These are phyloP conservation scores for Buathra laborator DNA, from an alignment of 2,888 invertebrate genomes.

Conservation along the genomic window DNA sequence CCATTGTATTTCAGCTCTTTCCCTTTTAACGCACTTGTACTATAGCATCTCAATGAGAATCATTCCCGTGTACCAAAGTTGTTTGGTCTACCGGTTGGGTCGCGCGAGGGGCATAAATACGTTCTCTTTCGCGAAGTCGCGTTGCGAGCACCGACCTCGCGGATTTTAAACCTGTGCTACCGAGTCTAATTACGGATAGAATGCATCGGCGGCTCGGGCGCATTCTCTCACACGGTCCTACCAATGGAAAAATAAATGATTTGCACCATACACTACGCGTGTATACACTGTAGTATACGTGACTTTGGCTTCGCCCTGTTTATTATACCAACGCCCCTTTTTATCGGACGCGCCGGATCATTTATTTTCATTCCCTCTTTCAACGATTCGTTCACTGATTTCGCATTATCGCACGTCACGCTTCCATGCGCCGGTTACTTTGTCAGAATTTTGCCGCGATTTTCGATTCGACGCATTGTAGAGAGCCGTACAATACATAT, in stretches of 20 bases:
- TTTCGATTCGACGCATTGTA: slow-evolving; percentile 41
- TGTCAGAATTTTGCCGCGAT: slow-evolving; percentile 37
- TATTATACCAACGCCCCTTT: slow-evolving; percentile 48
- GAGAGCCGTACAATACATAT: slow-evolving; percentile 20
- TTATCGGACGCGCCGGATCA: slow-evolving; percentile 52
- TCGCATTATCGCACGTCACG: slow-evolving; percentile 52
- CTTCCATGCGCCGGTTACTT: slow-evolving; percentile 38
- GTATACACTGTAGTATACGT: not conserved
- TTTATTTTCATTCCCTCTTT: slow-evolving; percentile 57
- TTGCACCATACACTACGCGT: slow-evolving; percentile 13
- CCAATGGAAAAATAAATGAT: slow-evolving; percentile 52
- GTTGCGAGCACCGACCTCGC: slow-evolving; percentile 21
- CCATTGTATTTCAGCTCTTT: not conserved
- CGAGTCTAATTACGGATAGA: slow-evolving; percentile 60
- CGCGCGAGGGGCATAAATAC: slow-evolving; percentile 9
- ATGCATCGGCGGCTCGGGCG: slow-evolving; percentile 26
- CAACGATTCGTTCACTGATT: slow-evolving; percentile 60
- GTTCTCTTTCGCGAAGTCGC: not conserved
- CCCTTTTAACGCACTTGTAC: not conserved
- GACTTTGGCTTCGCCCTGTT: not conserved
- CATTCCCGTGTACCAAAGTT: slow-evolving; percentile 34
- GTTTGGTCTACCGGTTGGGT: slow-evolving; percentile 23
- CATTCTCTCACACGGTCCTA: slow-evolving; percentile 38
- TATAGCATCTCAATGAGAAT: slow-evolving; percentile 13
- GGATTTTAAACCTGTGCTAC: slow-evolving; percentile 43